Evolutionary conservation across 2,113 vertebrate species (phyloP).

Genomic region (Brachionichthys hirsutus): DNA sequence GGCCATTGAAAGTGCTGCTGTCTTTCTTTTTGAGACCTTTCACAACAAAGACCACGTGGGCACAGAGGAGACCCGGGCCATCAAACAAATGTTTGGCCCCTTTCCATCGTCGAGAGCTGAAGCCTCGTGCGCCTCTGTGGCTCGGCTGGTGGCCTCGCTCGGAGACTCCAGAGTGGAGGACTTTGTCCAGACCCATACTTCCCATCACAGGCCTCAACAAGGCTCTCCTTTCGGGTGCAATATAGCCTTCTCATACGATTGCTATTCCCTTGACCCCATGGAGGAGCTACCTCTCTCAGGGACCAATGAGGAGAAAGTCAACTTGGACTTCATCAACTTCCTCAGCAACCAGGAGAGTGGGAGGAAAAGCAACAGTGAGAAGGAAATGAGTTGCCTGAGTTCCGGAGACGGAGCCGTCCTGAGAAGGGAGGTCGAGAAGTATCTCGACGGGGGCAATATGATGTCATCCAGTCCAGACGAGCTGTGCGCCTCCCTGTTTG

Average conservation of each 20-base stretch:
- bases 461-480: slow-evolving; percentile 88
- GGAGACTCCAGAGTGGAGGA: slow-evolving; percentile 79
- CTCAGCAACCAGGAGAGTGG: slow-evolving; percentile 79
- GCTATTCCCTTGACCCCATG: slow-evolving; percentile 85
- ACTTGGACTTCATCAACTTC: slow-evolving; percentile 86
- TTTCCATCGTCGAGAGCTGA: slow-evolving; percentile 89
- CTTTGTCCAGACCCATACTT: slow-evolving; percentile 78
- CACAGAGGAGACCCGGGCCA: slow-evolving; percentile 86
- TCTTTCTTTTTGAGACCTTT: slow-evolving; percentile 93
- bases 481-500: slow-evolving; percentile 92
- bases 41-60: slow-evolving; percentile 86
- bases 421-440: slow-evolving; percentile 88
- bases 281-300: slow-evolving; percentile 78
- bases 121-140: slow-evolving; percentile 80
- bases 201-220: slow-evolving; percentile 55
- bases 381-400: slow-evolving; percentile 63
- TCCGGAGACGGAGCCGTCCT: slow-evolving; percentile 78
- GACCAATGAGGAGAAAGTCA: slow-evolving; percentile 62
- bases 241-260: slow-evolving; percentile 90
- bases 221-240: slow-evolving; percentile 84
- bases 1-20: slow-evolving; percentile 87
- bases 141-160: slow-evolving; percentile 80
- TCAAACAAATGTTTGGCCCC: slow-evolving; percentile 95
- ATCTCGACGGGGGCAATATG: slow-evolving; percentile 82
- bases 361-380: slow-evolving; percentile 58